Evolutionary conservation across 2,888 invertebrate genomes (phyloP), one percentile per base, ranked within the genome.

Genomic region (Cerastoderma edule): DNA sequence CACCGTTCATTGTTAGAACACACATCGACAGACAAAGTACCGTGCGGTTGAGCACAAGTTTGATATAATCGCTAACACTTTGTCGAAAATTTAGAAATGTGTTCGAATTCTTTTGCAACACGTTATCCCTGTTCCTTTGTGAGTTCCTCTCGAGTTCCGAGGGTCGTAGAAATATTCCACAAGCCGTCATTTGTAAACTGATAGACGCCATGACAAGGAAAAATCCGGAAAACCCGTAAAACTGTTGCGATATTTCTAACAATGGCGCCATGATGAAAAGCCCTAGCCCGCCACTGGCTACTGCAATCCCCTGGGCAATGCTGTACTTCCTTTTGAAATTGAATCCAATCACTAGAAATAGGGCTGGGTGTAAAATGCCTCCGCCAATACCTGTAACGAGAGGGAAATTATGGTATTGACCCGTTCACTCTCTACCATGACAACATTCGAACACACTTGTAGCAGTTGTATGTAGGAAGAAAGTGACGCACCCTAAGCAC

Each of bases 311-410:
- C 19, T 63, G 53, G 8, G 80, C 83, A 10, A 83, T 22, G 39
- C 75, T 80, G n/a, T 71, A 48, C n/a, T 60, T 71, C 27, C 53
- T 32, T 39, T 72, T 56, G 66, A 83, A 83, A 48, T 78, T 75
- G 57, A 72, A 80, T 16, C 75, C n/a, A 33, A 60, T 60, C 60
- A 60, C 60, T 10, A 60, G 39, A 39, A 60, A 60, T 16, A 60
- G 27, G 10, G 80, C 48, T 4, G 75, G 68, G 54, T 72, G 78
- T 30, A 64, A 60, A 16, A 83, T 30, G 5, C 83, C 80, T 22
- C 64, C 65, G 19, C 75, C 80, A n/a, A 67, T 8, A 39, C 83
- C 80, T 83, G 44, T 6, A 69, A 60, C n/a, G n/a, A n/a, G n/a
- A n/a, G n/a, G n/a, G n/a, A n/a, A n/a, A n/a, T n/a, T n/a, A n/a